Evolutionary conservation across 1,140 invertebrate genomes (phyloP).

Genomic region (Whitmania pigra): DNA sequence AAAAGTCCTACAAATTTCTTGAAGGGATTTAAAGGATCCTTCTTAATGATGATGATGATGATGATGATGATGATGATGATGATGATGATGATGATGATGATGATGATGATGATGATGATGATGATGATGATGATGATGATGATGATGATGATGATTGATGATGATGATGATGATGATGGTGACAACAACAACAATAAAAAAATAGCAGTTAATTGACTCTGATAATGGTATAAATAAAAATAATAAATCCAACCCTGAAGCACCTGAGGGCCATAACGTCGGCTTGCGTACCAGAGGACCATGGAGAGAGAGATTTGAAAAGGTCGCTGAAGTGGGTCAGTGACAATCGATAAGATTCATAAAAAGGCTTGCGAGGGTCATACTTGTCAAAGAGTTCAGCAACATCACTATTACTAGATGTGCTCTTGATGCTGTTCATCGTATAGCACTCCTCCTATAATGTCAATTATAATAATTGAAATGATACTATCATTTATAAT

Average conservation of each 20-base stretch:
- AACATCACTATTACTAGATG: not conserved
- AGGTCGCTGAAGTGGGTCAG: conserved; percentile 77
- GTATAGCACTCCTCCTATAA: not conserved
- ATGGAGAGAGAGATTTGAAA: conserved; percentile 70
- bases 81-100: not conserved
- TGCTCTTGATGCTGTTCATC: not conserved
- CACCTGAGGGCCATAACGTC: conserved; percentile 66
- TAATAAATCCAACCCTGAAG: conserved; percentile 58
- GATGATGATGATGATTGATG: too few relatives aligned
- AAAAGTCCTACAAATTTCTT: too few relatives aligned
- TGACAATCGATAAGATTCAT: conserved; percentile 76
- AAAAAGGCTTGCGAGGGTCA: conserved; percentile 49
- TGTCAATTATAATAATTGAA: not conserved
- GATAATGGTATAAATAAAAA: not conserved
- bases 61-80: not conserved
- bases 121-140: not conserved
- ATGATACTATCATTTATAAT: too few relatives aligned
- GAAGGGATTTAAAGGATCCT: too few relatives aligned
- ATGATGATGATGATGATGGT: not conserved
- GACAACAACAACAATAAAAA: conserved; percentile 7
- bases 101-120: too few relatives aligned
- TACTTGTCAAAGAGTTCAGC: conserved; percentile 40
- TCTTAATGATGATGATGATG: too few relatives aligned
- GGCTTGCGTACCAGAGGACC: conserved; percentile 64
- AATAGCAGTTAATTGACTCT: not conserved